Evolutionary conservation across 1,140 invertebrate species (phyloP), one percentile per base, ranked within the genome.

Genomic region (Philotrypesis tridentata): DNA sequence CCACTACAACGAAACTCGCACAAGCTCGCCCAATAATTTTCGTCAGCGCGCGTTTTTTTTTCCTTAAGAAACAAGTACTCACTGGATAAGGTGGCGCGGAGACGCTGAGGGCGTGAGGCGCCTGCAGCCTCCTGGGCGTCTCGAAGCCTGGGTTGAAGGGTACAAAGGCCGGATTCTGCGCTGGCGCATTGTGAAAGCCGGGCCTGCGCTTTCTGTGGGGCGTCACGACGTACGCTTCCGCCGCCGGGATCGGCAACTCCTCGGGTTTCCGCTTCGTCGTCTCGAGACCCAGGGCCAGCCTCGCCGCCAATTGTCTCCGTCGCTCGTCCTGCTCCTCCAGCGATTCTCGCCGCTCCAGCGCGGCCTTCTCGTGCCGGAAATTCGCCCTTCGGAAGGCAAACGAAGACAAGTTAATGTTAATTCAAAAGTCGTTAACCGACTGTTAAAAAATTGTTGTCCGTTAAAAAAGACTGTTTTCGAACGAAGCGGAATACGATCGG

Each of bases 141-240:
- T 92, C 90, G 84, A 91, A 91, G 27, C 90, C 87, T 71, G 92
- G 89, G 85, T 92, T 91, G 75, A 96, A 96, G 31, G 96, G 95
- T 63, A 96, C 96, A 87, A 97, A 97, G 17, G 96, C 95, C 71
- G 96, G 95, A 91, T 97, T 97, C 87, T 97, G 96, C 68, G 95
- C 95, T 11, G 96, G 96, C 9, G 96, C 95, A 86, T 96, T 97
- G 85, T 96, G 95, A 88, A 97, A 97, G 31, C 96, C 96, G 1
- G 96, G 96, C 87, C 96, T 92, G 89, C 96, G 92, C 90, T 97
- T 97, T 83, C 96, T 90, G 90, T 96, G 96, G 0, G 96, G 96
- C 55, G 95, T 97, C 8, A 97, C 96, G 33, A 96, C 95, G 86
- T 96, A 96, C 83, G 92, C 92, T 82, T 93, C 92, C 27, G 92